A percentile compares a stretch with the other conserved stretches of the same genome.
These are phyloP conservation scores for Spodoptera exigua DNA, from an alignment of 2,888 invertebrate genomes.

Conservation along the genomic window DNA sequence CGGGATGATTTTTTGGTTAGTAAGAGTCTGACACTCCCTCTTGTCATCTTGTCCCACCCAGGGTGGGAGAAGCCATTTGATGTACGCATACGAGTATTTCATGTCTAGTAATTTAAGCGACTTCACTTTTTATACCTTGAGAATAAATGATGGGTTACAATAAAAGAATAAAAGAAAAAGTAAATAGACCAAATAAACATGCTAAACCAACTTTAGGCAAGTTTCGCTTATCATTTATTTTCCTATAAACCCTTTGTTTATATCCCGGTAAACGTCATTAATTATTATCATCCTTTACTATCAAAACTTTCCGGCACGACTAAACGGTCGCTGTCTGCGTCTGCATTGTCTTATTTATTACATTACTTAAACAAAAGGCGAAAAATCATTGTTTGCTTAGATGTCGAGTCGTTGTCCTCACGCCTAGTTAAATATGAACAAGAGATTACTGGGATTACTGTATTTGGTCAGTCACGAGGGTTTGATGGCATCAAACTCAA, in stretches of 20 bases:
- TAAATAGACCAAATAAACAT: no score
- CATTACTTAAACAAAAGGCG: conserved; percentile 12
- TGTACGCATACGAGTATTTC: no score
- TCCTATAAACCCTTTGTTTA: neutral
- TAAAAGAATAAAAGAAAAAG: no score
- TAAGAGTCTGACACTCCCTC: no score
- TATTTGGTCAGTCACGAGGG: conserved; percentile 8
- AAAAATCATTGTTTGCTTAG: conserved; percentile 25
- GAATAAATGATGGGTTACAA: no score
- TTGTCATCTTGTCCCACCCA: no score
- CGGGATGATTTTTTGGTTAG: no score
- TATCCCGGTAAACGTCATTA: neutral
- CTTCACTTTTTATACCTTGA: no score
- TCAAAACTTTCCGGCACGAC: neutral
- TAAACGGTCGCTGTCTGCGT: neutral
- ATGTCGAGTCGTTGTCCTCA: conserved; percentile 15
- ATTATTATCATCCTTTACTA: neutral
- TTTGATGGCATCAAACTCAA: conserved; percentile 8
- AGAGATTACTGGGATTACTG: conserved; percentile 21
- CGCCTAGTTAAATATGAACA: conserved; percentile 12
- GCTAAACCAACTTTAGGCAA: neutral
- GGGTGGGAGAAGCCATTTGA: no score
- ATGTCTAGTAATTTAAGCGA: no score
- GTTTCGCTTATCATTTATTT: neutral
- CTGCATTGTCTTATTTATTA: neutral